Conservation (phyloP, 2,113 vertebrate species). For the Oryzias woworae region DNA sequence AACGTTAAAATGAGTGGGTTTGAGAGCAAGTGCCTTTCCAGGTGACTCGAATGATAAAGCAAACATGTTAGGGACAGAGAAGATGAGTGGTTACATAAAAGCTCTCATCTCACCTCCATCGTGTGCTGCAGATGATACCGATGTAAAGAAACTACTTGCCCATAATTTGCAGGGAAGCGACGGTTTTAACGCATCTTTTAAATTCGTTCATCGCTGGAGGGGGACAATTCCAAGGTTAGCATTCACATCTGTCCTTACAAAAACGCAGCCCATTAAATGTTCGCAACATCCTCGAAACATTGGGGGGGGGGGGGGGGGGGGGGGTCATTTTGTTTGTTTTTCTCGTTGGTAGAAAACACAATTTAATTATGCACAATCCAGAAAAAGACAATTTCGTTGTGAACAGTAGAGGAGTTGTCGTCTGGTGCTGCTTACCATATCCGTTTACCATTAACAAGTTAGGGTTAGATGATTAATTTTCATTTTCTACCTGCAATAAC, state of each 20-base stretch:
- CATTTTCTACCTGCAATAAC: not conserved
- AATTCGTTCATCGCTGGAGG: conserved; percentile 22
- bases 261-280: too few relatives aligned
- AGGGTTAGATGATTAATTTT: not conserved
- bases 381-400: not conserved
- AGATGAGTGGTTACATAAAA: conserved; percentile 7
- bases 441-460: not conserved
- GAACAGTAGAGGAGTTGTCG: not conserved
- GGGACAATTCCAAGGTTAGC: conserved; percentile 31
- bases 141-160: conserved; percentile 27
- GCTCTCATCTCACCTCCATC: conserved; percentile 55
- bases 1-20: not conserved
- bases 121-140: conserved; percentile 32
- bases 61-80: not conserved
- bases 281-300: too few relatives aligned
- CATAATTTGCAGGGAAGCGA: conserved; percentile 10
- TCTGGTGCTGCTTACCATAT: not conserved
- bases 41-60: conserved; percentile 12
- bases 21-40: conserved; percentile 11
- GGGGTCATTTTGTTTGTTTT: too few relatives aligned
- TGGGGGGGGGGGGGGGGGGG: too few relatives aligned
- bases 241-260: conserved; percentile 3
- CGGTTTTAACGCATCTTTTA: not conserved
- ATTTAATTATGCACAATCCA: not conserved
- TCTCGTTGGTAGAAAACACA: too few relatives aligned